phyloP scores from a whole-genome alignment of 2,113 vertebrate genomes.

The Peromyscus californicus region DNA sequence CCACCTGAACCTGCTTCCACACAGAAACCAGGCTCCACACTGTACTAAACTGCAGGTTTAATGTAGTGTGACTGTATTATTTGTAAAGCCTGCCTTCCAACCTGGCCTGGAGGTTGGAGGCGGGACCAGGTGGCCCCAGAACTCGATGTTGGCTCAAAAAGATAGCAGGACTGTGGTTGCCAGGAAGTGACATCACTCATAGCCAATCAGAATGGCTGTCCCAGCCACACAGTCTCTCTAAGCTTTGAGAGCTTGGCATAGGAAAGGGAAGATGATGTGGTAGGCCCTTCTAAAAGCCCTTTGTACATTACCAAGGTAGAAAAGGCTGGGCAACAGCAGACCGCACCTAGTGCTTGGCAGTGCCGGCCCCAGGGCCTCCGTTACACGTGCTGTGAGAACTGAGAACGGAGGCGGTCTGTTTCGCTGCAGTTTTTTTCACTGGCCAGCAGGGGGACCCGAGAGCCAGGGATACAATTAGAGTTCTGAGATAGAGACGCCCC shows the following conservation, averaged over 20 bases:
- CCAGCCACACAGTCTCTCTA: not conserved
- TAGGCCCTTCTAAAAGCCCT: not conserved
- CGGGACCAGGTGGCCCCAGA: not conserved
- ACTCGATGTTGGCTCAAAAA: not conserved
- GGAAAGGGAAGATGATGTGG: not conserved
- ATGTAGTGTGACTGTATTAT: not conserved
- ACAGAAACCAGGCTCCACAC: not conserved
- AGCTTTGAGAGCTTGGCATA: not conserved
- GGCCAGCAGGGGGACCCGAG: constrained; percentile 79
- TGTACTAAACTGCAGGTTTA: not conserved
- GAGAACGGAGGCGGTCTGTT: not conserved
- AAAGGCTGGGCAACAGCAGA: not conserved
- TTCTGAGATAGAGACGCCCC: not conserved
- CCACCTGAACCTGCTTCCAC: not conserved
- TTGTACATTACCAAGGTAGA: not conserved
- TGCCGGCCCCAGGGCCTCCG: not conserved
- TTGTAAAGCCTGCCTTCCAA: constrained; percentile 2
- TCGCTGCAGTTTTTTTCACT: constrained; percentile 22
- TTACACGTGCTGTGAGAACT: constrained; percentile 62
- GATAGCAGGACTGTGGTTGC: constrained; percentile 60
- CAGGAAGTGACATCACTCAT: constrained; percentile 78
- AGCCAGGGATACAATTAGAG: constrained; percentile 58
- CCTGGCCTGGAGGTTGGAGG: not conserved
- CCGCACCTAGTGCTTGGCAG: not conserved
- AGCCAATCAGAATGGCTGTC: constrained; percentile 72